A percentile compares a stretch with the other conserved stretches of the same genome.
These are phyloP conservation scores for Temnothorax ravouxi DNA, from an alignment of 2,888 invertebrate species.

Conservation along the genomic window DNA sequence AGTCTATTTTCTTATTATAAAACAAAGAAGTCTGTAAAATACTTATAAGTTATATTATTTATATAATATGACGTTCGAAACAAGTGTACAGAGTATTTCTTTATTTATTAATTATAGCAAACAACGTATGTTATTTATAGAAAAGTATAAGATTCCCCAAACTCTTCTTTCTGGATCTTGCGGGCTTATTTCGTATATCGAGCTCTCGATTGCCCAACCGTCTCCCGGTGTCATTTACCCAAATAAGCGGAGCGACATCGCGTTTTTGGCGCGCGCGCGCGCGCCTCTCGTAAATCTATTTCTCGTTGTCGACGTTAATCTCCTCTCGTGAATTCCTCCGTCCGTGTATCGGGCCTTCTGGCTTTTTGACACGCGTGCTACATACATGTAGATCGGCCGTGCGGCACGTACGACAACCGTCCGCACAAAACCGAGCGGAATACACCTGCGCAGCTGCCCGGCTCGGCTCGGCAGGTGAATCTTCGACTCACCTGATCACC, in stretches of 20 bases:
- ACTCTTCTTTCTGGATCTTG: too few species aligned
- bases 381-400: conserved; percentile 25
- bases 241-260: not conserved
- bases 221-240: not conserved
- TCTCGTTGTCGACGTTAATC: conserved; percentile 41
- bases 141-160: too few species aligned
- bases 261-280: not conserved
- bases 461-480: conserved; percentile 82
- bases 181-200: too few species aligned
- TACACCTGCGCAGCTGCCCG: conserved; percentile 85
- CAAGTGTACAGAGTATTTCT: too few species aligned
- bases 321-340: conserved; percentile 17
- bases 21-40: not conserved
- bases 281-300: conserved; percentile 25
- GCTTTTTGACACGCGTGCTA: conserved; percentile 47
- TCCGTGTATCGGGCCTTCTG: conserved; percentile 55
- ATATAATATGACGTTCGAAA: too few species aligned
- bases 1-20: not conserved
- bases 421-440: conserved; percentile 82
- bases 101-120: too few species aligned
- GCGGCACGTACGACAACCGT: conserved; percentile 74
- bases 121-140: too few species aligned
- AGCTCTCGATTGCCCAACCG: not conserved
- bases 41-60: too few species aligned
- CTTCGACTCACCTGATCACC: conserved; percentile 83